Evolutionary conservation across 2,888 invertebrate genomes (phyloP), one percentile per base, ranked within the genome.

Genomic region (Temnothorax rugatulus): DNA sequence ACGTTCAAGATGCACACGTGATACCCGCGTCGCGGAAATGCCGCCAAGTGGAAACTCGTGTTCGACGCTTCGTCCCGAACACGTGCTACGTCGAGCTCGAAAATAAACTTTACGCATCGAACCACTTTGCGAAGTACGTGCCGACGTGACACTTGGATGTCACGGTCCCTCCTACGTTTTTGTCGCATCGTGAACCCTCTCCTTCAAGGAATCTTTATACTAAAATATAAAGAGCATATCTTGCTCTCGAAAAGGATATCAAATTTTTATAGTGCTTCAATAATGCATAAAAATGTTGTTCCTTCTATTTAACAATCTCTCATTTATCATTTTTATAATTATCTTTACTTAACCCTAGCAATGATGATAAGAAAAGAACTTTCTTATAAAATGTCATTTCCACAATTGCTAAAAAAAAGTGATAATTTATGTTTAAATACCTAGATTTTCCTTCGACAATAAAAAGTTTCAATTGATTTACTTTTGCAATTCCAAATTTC

Each of bases 21-120:
- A 90, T 86, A 84, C 88, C 73, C 86, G 84, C 86, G 86, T 77
- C 86, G 81, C 90, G 90, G 90, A 90, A 89, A 87, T 87, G 81
- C 73, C 84, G 84, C 85, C 91, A 90, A 94, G 94, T 94, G 93
- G 93, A 94, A 94, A 94, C 89, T 91, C 92, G 90, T 94, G 93
- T 94, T 91, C 85, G 63, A 66, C 88, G 89, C 84, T 87, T 86
- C 89, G 86, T 86, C 73, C 82, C 50, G 84, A 89, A 90, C 90
- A 90, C 90, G 90, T 90, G 90, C 87, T 89, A 84, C 88, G 38
- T 77, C 82, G 84, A 83, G 77, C 85, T 71, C 90, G 82, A 92
- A 92, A 93, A 93, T 92, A 92, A 92, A 92, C 92, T 92, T 88
- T 82, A 87, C 85, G 86, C 86, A 87, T 85, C 86, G 73, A 84